Percentiles rank a stretch among this genome's conserved stretches.
These are phyloP conservation scores for Glossophaga mutica DNA, from an alignment of 2,797 vertebrate species.

Conservation along the genomic window DNA sequence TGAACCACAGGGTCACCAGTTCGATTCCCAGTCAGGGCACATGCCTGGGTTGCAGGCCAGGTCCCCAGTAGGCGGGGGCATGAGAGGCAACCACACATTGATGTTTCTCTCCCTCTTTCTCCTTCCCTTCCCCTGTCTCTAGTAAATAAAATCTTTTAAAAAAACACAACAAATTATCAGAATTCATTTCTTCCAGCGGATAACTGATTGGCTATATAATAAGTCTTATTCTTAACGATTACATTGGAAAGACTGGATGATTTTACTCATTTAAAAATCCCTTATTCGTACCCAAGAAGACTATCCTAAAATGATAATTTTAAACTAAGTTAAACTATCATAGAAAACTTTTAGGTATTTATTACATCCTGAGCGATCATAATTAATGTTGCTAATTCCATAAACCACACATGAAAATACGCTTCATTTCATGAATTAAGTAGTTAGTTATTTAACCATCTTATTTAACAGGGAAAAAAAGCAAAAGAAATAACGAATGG, in stretches of 20 bases:
- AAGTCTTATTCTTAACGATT: background rate
- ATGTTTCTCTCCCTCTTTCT: too few relatives aligned
- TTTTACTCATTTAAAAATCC: background rate
- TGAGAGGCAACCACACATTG: too few relatives aligned
- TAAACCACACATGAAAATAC: background rate
- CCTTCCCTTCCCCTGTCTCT: too few relatives aligned
- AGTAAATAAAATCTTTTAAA: too few relatives aligned
- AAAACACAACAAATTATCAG: background rate
- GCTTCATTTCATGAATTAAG: constrained; percentile 39
- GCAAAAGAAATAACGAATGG: background rate
- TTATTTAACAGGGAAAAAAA: background rate
- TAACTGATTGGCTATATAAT: background rate
- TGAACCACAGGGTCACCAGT: too few relatives aligned
- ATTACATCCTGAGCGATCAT: background rate
- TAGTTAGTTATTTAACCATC: background rate
- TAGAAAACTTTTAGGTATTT: background rate
- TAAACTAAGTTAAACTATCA: constrained; percentile 40
- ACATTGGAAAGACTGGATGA: background rate
- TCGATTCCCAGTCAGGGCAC: too few relatives aligned
- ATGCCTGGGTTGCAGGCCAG: too few relatives aligned
- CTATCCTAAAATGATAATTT: background rate
- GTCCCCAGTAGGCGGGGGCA: too few relatives aligned
- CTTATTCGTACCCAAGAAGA: constrained; percentile 2
- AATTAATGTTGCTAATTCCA: constrained; percentile 9
- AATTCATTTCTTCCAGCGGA: constrained; percentile 15